These are phyloP conservation scores for Microtus oregoni DNA, from an alignment of 2,113 vertebrate species.

Conservation along the genomic window DNA sequence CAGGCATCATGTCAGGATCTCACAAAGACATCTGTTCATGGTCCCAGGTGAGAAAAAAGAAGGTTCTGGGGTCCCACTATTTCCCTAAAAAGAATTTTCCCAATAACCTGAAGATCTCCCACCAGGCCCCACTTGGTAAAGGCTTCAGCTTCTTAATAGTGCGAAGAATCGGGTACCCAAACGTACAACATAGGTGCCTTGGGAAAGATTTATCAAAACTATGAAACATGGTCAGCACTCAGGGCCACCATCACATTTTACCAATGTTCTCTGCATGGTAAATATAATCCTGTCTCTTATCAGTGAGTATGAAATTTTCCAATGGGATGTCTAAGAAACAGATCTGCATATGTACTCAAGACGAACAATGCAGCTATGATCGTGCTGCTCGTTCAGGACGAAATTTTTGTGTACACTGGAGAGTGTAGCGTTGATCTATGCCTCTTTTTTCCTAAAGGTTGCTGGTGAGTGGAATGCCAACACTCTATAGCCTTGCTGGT, in stretches of 20 bases:
- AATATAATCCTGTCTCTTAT: not conserved
- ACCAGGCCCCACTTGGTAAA: not conserved
- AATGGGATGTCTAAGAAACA: not conserved
- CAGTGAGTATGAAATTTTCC: not conserved
- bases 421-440: too few species aligned
- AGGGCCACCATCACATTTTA: not conserved
- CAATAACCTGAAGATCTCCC: not conserved
- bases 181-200: not conserved
- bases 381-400: rapidly evolving
- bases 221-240: not conserved
- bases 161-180: not conserved
- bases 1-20: not conserved
- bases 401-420: too few species aligned
- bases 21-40: not conserved
- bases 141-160: not conserved
- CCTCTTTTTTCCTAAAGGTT: not conserved
- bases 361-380: not conserved
- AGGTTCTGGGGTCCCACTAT: too few species aligned
- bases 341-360: not conserved
- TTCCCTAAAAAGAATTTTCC: not conserved
- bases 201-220: not conserved
- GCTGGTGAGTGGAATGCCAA: not conserved
- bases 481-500: not conserved
- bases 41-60: not conserved
- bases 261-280: not conserved